These are phyloP conservation scores for Tetanocera ferruginea DNA, from an alignment of 2,888 invertebrate species.

Conservation along the genomic window DNA sequence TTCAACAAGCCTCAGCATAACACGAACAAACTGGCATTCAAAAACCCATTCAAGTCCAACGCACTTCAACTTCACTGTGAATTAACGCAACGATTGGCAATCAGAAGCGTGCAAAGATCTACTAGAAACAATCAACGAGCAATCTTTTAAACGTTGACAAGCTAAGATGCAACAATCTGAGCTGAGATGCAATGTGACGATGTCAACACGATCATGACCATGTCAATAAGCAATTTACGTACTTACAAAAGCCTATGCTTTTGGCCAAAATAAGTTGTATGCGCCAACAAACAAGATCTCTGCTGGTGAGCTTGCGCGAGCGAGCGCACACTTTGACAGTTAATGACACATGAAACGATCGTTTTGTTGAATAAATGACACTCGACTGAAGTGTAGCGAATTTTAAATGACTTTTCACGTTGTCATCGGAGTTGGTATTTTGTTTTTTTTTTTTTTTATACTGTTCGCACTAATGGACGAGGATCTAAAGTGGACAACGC, in stretches of 20 bases:
- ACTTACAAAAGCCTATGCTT: background rate
- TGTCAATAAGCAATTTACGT: slow-evolving; percentile 42
- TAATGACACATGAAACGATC: slow-evolving; percentile 49
- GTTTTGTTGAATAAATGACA: slow-evolving; percentile 45
- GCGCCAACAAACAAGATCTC: slow-evolving; percentile 6
- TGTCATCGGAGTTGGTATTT: background rate
- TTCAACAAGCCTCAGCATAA: too few relatives aligned
- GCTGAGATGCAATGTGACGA: slow-evolving; percentile 12
- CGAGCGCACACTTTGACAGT: slow-evolving; percentile 42
- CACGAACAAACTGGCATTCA: background rate
- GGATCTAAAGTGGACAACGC: background rate
- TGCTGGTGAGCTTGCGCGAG: background rate
- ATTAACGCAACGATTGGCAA: slow-evolving; percentile 4
- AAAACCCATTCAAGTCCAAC: background rate
- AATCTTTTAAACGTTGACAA: slow-evolving; percentile 7
- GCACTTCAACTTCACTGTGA: slow-evolving; percentile 4
- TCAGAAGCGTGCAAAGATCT: slow-evolving; percentile 17
- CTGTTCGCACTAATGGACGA: slow-evolving; percentile 31
- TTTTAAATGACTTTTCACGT: slow-evolving; percentile 6
- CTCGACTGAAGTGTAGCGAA: slow-evolving; percentile 50
- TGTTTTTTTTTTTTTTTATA: background rate
- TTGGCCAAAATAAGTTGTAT: slow-evolving; percentile 22
- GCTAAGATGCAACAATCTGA: background rate
- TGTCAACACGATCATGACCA: slow-evolving; percentile 44
- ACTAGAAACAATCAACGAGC: background rate